These are phyloP conservation scores for Archegozetes longisetosus DNA, from an alignment of 1,140 invertebrate genomes.

Conservation along the genomic window DNA sequence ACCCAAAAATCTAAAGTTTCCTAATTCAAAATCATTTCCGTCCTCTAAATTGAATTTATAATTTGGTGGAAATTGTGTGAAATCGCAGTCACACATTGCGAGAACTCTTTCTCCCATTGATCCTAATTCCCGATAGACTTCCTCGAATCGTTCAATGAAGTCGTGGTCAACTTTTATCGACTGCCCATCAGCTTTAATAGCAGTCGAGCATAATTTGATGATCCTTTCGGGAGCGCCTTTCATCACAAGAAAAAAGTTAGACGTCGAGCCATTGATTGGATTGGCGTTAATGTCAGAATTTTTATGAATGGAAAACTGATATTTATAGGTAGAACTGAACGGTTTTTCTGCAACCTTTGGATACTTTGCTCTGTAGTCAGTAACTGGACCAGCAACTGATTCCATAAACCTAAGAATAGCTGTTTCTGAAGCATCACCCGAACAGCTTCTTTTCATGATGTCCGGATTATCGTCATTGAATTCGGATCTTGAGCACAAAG, in stretches of 20 bases:
- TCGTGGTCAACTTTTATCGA: slow-evolving; percentile 29
- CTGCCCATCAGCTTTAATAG: slow-evolving; percentile 34
- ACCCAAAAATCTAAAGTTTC: slow-evolving; percentile 32
- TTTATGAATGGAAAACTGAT: slow-evolving; percentile 28
- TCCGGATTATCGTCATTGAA: slow-evolving; percentile 81
- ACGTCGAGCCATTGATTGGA: slow-evolving; percentile 16
- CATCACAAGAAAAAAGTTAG: slow-evolving; percentile 37
- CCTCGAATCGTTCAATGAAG: slow-evolving; percentile 37
- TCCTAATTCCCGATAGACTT: slow-evolving; percentile 34
- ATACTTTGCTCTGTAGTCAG: slow-evolving; percentile 20
- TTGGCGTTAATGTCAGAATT: slow-evolving; percentile 13
- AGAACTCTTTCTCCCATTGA: slow-evolving; percentile 28
- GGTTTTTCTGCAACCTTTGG: slow-evolving; percentile 30
- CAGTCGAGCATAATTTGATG: slow-evolving; percentile 44
- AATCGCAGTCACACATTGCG: slow-evolving; percentile 36
- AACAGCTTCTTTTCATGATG: slow-evolving; percentile 56
- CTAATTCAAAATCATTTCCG: slow-evolving; percentile 43
- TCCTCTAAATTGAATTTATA: slow-evolving; percentile 26
- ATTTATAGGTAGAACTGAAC: slow-evolving; percentile 38
- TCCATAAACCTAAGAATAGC: slow-evolving; percentile 28
- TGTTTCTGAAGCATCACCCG: slow-evolving; percentile 28
- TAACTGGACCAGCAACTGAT: slow-evolving; percentile 25
- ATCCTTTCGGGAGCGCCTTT: slow-evolving; percentile 26
- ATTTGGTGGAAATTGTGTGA: slow-evolving; percentile 31
- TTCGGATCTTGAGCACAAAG: slow-evolving; percentile 92